phyloP scores from a whole-genome alignment of 2,113 vertebrate species.

The Panthera uncia region DNA sequence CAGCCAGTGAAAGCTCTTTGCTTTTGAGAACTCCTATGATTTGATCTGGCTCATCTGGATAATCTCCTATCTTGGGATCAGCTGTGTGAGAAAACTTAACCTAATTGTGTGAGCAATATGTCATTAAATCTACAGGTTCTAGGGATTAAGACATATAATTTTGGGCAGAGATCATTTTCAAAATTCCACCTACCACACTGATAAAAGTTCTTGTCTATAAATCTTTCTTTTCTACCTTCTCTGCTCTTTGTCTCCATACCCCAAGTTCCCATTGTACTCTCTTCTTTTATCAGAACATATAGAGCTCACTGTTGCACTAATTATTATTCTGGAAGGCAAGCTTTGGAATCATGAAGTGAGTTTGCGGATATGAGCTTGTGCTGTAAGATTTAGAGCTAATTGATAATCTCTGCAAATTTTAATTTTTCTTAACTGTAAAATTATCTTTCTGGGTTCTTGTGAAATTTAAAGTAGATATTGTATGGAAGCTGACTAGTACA shows the following conservation, averaged over 20 bases:
- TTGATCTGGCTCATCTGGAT: neutral
- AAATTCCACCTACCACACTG: neutral
- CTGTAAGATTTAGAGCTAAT: neutral
- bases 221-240: neutral
- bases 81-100: neutral
- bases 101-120: neutral
- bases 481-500: neutral
- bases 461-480: neutral
- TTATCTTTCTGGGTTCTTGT: neutral
- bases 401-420: constrained; percentile 28
- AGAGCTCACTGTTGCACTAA: neutral
- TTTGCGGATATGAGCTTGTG: neutral
- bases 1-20: neutral
- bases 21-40: neutral
- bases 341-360: neutral
- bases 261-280: neutral
- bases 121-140: neutral
- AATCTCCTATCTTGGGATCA: neutral
- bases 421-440: constrained; percentile 25
- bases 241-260: neutral
- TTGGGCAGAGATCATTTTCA: neutral
- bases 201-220: neutral
- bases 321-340: constrained; percentile 35
- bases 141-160: neutral
- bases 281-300: neutral